Percentiles rank a stretch among this genome's conserved stretches.
These are phyloP conservation scores for Tuberolachnus salignus DNA, from an alignment of 2,888 invertebrate genomes.

Conservation along the genomic window DNA sequence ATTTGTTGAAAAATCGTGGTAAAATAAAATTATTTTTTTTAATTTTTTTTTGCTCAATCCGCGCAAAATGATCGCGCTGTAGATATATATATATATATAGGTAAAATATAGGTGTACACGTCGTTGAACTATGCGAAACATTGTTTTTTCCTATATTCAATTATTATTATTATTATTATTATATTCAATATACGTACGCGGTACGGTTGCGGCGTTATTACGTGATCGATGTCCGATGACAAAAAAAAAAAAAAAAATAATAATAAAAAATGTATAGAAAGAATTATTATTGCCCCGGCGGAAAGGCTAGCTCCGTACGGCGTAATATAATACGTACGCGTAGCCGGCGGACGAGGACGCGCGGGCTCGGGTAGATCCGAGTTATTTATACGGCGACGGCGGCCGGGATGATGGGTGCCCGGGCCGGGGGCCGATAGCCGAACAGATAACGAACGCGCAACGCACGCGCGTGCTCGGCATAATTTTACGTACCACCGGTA, in stretches of 20 bases:
- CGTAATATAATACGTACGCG: no score
- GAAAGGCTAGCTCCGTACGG: background rate
- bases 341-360: no score
- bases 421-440: background rate
- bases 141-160: no score
- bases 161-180: no score
- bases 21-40: no score
- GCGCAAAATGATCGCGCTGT: no score
- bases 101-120: no score
- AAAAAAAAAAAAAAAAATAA: background rate
- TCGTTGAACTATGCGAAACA: slow-evolving; percentile 18
- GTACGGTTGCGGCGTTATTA: background rate
- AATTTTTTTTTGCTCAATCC: no score
- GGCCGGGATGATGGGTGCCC: background rate
- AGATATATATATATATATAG: no score
- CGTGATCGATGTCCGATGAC: slow-evolving; percentile 32
- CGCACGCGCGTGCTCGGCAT: background rate
- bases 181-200: background rate
- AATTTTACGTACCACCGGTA: no score
- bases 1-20: no score
- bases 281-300: background rate
- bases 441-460: background rate
- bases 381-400: background rate
- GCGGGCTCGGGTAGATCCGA: background rate
- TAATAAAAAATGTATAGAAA: no score